Conservation (phyloP, 2,113 vertebrate species). For the Phoxinus phoxinus region DNA sequence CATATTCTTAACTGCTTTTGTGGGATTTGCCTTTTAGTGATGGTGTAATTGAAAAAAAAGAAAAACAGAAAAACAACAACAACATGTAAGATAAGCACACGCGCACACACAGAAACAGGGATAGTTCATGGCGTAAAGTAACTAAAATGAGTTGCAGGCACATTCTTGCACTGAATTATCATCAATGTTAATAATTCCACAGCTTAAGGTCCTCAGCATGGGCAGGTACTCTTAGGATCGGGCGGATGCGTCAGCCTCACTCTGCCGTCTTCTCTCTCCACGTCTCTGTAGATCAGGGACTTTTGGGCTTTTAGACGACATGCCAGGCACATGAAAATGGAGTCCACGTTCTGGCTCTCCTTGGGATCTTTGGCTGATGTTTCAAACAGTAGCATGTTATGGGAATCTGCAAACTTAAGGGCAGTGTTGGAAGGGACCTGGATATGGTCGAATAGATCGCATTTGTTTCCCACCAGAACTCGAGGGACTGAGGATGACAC, state of each 20-base stretch:
- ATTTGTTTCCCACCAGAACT: slow-evolving; percentile 97
- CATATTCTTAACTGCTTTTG: slow-evolving; percentile 8
- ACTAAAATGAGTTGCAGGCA: slow-evolving; percentile 57
- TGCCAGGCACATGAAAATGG: slow-evolving; percentile 97
- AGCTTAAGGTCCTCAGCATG: slow-evolving; percentile 80
- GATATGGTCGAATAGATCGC: slow-evolving; percentile 93
- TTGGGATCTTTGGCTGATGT: slow-evolving; percentile 96
- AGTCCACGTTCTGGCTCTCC: slow-evolving; percentile 95
- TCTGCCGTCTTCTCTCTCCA: slow-evolving; percentile 85
- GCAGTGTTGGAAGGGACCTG: slow-evolving; percentile 94
- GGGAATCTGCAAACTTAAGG: slow-evolving; percentile 92
- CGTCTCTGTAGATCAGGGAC: slow-evolving; percentile 89
- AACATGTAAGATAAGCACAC: not conserved
- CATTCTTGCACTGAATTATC: slow-evolving; percentile 51
- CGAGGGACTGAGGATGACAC: slow-evolving; percentile 90
- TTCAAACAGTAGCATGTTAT: slow-evolving; percentile 98
- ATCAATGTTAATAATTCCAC: slow-evolving; percentile 45
- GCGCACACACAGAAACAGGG: not conserved
- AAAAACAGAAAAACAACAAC: not conserved
- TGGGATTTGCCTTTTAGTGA: not conserved
- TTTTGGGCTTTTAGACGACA: slow-evolving; percentile 95
- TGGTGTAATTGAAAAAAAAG: not conserved
- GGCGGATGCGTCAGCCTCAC: slow-evolving; percentile 79
- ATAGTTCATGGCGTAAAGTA: slow-evolving; percentile 32
- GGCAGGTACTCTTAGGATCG: slow-evolving; percentile 82